Conservation (phyloP, 2,113 vertebrate species). For the Acinonyx jubatus region DNA sequence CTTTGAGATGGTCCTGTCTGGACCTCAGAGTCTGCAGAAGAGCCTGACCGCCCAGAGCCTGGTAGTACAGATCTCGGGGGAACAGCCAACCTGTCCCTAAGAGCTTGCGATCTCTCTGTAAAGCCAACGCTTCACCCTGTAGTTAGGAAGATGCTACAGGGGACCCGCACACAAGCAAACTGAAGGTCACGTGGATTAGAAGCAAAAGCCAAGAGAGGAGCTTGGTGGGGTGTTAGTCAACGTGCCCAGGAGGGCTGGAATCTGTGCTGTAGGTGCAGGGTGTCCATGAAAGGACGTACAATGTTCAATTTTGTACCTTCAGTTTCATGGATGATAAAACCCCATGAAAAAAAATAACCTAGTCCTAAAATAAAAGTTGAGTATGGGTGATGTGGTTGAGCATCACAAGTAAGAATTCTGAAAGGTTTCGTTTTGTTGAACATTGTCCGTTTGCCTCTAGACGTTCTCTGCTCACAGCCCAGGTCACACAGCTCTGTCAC, state of each 20-base stretch:
- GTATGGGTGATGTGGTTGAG: not conserved
- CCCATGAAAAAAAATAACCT: not conserved
- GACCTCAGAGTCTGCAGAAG: not conserved
- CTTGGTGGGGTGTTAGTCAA: not conserved
- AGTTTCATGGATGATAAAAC: not conserved
- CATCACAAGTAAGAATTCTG: not conserved
- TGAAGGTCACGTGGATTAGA: not conserved
- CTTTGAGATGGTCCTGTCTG: not conserved
- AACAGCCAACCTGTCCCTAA: not conserved
- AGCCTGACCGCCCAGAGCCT: not conserved
- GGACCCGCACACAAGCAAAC: not conserved
- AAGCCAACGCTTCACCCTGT: not conserved
- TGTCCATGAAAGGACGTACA: not conserved
- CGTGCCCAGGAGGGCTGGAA: not conserved
- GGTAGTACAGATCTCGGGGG: not conserved
- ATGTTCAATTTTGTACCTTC: not conserved
- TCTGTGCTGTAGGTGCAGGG: not conserved
- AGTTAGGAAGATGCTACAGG: not conserved
- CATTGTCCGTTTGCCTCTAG: fast-evolving
- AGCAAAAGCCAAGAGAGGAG: not conserved
- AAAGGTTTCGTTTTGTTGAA: fast-evolving
- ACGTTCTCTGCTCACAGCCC: fast-evolving
- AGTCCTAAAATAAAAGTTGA: too few relatives aligned
- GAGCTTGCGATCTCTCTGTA: not conserved
- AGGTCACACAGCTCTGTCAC: fast-evolving